Evolutionary conservation across 2,113 vertebrate species (phyloP).

Genomic region (Equus przewalskii): DNA sequence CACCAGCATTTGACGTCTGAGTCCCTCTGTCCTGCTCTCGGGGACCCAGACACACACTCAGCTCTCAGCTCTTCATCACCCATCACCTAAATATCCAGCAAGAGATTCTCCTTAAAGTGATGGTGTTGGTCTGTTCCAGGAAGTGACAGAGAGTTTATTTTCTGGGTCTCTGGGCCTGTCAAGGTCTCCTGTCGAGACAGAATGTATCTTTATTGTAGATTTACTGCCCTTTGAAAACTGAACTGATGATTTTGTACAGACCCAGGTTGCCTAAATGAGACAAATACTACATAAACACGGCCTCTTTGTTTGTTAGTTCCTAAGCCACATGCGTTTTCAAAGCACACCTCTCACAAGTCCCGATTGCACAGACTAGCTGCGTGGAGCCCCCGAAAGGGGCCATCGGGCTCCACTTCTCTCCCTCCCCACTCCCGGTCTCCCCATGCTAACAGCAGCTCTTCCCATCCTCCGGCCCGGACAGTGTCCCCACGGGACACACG

Average conservation of each 20-base stretch:
- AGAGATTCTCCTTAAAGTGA: constrained; percentile 21
- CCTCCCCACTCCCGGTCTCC: neutral
- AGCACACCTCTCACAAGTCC: neutral
- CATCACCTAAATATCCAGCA: constrained; percentile 18
- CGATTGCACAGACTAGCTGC: neutral
- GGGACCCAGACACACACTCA: no score
- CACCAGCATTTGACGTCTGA: neutral
- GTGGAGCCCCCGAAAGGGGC: neutral
- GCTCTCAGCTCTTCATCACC: neutral
- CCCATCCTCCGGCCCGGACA: neutral
- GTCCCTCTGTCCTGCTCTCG: neutral
- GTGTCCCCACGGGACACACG: neutral
- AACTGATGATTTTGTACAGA: neutral
- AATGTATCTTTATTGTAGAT: constrained; percentile 51
- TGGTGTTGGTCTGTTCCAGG: constrained; percentile 50
- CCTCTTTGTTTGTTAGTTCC: neutral
- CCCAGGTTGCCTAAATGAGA: neutral
- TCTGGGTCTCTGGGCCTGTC: constrained; percentile 14
- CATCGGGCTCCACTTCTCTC: neutral
- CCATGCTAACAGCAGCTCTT: neutral
- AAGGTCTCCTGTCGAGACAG: neutral
- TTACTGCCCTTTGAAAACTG: constrained; percentile 26
- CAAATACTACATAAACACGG: neutral
- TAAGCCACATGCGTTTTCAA: neutral
- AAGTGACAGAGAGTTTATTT: constrained; percentile 54